These are phyloP conservation scores for Gorsachius goisagi DNA, from an alignment of 2,113 vertebrate species.

Conservation along the genomic window DNA sequence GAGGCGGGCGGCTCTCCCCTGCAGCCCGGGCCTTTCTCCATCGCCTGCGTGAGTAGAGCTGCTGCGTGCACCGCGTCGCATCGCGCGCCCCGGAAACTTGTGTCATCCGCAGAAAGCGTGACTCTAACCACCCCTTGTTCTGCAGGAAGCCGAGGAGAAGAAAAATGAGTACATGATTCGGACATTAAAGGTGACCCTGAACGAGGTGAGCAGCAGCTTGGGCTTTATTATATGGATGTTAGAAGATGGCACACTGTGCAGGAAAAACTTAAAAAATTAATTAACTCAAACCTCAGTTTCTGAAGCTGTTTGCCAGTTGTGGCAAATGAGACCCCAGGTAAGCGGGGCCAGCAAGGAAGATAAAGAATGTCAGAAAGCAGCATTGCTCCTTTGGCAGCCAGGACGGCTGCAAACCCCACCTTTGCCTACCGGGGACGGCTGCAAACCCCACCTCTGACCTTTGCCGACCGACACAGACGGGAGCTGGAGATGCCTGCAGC, in stretches of 20 bases:
- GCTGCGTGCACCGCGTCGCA: not conserved
- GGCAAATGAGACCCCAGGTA: not conserved
- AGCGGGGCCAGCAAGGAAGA: not conserved
- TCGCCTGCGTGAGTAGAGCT: slow-evolving; percentile 86
- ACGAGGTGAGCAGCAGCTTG: slow-evolving; percentile 85
- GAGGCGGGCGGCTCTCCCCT: slow-evolving; percentile 66
- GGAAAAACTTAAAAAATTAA: not conserved
- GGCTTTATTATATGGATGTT: not conserved
- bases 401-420: not conserved
- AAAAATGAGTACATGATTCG: slow-evolving; percentile 87
- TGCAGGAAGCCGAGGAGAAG: slow-evolving; percentile 84
- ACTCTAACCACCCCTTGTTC: not conserved
- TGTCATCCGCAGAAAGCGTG: not conserved
- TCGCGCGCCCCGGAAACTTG: accelerated
- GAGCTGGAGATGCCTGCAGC: not conserved
- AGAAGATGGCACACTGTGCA: not conserved
- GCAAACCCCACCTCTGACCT: not conserved
- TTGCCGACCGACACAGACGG: accelerated
- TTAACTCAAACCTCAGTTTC: not conserved
- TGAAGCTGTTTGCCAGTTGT: not conserved
- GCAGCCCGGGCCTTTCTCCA: slow-evolving; percentile 80
- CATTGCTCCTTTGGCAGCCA: not conserved
- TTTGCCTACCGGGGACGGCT: not conserved
- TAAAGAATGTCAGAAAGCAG: not conserved
- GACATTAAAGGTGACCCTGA: slow-evolving; percentile 81